phyloP scores from a whole-genome alignment of 2,113 vertebrate species.

The Psammodynastes pulverulentus region DNA sequence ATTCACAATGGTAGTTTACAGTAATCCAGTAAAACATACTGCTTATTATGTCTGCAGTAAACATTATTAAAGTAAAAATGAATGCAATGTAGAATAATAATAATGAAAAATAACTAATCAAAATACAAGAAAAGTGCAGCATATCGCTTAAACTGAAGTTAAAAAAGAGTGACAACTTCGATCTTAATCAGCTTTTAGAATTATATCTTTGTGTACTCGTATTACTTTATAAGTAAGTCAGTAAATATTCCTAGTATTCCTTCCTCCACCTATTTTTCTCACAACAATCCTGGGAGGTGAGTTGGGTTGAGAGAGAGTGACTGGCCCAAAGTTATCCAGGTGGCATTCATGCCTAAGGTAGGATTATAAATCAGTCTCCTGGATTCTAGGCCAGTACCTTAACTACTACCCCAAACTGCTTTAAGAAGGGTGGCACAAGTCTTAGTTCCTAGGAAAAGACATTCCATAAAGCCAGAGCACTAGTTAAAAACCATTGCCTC shows the following conservation, averaged over 20 bases:
- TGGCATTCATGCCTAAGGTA: background rate
- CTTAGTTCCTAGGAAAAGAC: background rate
- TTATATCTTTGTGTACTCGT: background rate
- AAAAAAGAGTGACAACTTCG: background rate
- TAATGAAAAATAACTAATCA: background rate
- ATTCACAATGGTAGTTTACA: background rate
- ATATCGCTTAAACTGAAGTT: background rate
- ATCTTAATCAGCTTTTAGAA: background rate
- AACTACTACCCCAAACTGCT: too few relatives aligned
- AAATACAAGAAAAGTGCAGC: background rate
- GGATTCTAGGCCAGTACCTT: background rate
- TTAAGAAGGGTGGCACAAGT: background rate
- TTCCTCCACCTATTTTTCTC: background rate
- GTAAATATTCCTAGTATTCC: background rate
- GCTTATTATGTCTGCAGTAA: background rate
- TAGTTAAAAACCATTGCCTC: background rate
- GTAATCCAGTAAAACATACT: background rate
- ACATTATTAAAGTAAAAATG: background rate
- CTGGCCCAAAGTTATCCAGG: background rate
- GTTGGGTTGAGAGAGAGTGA: background rate
- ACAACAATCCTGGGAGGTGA: background rate
- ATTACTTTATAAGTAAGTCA: background rate
- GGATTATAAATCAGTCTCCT: background rate
- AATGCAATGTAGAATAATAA: background rate
- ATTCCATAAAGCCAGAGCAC: background rate